Base-by-base conservation (phyloP, 2,888 invertebrate genomes). In the Melanchra persicariae region DNA sequence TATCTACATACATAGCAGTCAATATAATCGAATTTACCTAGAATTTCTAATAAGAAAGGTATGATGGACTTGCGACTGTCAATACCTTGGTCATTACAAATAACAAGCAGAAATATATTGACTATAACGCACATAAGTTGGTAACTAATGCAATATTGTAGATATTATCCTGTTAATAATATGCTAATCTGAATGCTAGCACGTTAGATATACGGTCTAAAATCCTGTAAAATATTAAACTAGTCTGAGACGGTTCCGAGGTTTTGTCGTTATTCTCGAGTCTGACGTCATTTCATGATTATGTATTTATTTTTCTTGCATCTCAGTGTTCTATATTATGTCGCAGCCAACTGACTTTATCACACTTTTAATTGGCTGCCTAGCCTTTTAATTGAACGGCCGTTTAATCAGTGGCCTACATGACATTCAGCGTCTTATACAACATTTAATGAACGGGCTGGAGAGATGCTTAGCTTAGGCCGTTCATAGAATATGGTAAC, bases 281-380 rank as follows among this genome's bases (percentile, higher is more conserved):
- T 57, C 47, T 80, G 80, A 80, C 80, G 74, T 80, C 79, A 82
- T 69, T 66, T 47, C 52, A 57, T 60, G 52, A 74, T 74, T 78
- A 74, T 52, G 73, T 77, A 73, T 52, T 12, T 37, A 40, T 40
- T 37, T 60, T 49, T 58, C 63, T 71, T 63, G 52, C 54, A 63
- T 67, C 55, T 79, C 54, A 12, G 17, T 67, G 43, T 52, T 60
- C 17, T 60, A 45, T 52, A 43, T 17, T n/a, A n/a, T n/a, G n/a
- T n/a, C n/a, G n/a, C n/a, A n/a, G n/a, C n/a, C n/a, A n/a, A n/a
- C n/a, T n/a, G n/a, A n/a, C n/a, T n/a, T n/a, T n/a, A n/a, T n/a
- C n/a, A n/a, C n/a, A n/a, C n/a, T n/a, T n/a, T n/a, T n/a, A n/a
- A n/a, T n/a, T n/a, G n/a, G n/a, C n/a, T n/a, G n/a, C n/a, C n/a